Evolutionary conservation across 2,888 invertebrate genomes (phyloP).

Genomic region (Phengaris alcon): DNA sequence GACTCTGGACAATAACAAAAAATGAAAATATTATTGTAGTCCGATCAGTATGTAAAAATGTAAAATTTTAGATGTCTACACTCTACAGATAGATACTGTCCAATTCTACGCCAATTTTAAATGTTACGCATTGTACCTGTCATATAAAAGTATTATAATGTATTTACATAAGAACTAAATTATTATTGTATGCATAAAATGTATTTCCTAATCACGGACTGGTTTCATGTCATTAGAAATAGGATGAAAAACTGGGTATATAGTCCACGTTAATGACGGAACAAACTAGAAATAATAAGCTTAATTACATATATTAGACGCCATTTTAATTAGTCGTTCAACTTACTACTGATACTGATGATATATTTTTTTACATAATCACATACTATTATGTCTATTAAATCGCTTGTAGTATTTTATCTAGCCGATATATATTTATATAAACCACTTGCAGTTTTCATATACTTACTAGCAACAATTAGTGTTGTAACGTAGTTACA

Average conservation of each 20-base stretch:
- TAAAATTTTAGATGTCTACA: too few relatives aligned
- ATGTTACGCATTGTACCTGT: not conserved
- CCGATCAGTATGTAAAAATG: too few relatives aligned
- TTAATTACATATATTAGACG: constrained; percentile 3
- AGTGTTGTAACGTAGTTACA: too few relatives aligned
- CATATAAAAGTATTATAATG: not conserved
- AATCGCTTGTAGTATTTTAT: not conserved
- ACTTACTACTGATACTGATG: not conserved
- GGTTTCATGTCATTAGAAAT: not conserved
- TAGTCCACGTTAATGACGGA: not conserved
- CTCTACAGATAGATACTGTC: not conserved
- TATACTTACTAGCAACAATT: not conserved
- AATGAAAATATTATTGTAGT: not conserved
- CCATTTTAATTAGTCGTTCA: constrained; percentile 12
- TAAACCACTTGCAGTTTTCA: not conserved
- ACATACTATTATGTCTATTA: constrained; percentile 3
- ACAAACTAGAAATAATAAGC: constrained; percentile 15
- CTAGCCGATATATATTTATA: not conserved
- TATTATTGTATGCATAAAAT: not conserved
- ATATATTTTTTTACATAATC: constrained; percentile 5
- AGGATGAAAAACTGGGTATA: constrained; percentile 17
- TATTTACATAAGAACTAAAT: not conserved
- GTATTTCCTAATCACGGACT: not conserved
- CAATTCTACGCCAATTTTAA: not conserved
- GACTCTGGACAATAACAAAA: not conserved